phyloP scores from a whole-genome alignment of 2,888 invertebrate genomes.

The Andrena chrysosceles region DNA sequence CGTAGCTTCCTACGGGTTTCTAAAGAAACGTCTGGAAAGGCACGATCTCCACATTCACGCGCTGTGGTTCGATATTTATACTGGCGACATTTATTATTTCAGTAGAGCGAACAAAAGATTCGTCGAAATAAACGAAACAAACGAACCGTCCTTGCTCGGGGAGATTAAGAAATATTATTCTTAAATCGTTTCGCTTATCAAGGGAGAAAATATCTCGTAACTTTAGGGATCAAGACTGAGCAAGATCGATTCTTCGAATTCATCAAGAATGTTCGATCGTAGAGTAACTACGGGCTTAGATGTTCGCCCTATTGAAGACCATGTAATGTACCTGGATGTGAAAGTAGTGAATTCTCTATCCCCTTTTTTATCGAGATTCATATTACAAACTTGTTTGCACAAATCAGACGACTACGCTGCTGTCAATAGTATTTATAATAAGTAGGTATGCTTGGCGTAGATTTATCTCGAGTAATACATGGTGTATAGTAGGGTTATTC shows the following conservation, averaged over 20 bases:
- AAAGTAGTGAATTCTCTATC: conserved; percentile 40
- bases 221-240: conserved; percentile 43
- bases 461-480: conserved; percentile 3
- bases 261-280: conserved; percentile 17
- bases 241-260: conserved; percentile 7
- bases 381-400: conserved; percentile 27
- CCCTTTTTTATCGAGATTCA: conserved; percentile 24
- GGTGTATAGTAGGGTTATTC: background rate
- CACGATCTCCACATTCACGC: conserved; percentile 96
- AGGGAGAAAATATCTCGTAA: background rate
- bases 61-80: conserved; percentile 99
- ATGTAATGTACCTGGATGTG: conserved; percentile 52
- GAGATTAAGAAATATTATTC: conserved; percentile 94
- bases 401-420: background rate
- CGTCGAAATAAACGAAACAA: conserved; percentile 93
- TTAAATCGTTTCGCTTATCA: conserved; percentile 79
- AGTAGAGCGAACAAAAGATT: conserved; percentile 94
- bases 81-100: conserved; percentile 98
- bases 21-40: conserved; percentile 92
- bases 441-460: background rate
- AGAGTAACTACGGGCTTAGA: conserved; percentile 25
- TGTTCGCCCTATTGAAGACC: conserved; percentile 36
- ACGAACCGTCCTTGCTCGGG: conserved; percentile 90
- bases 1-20: conserved; percentile 96
- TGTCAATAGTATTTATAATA: conserved; percentile 20